Conservation (phyloP, 2,888 invertebrate genomes). For the Apoda limacodes region DNA sequence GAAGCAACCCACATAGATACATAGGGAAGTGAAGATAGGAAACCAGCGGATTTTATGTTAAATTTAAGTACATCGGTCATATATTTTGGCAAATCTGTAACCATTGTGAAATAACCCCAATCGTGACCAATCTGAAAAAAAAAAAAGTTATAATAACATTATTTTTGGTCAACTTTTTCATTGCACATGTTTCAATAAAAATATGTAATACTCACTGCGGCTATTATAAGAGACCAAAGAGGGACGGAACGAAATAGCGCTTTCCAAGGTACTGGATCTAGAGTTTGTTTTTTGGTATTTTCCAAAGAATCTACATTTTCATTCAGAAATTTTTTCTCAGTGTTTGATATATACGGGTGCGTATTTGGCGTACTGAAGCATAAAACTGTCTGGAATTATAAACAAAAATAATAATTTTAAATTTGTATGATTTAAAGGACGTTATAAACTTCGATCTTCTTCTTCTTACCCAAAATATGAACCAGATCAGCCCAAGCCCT, state of each 20-base stretch:
- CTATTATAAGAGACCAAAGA: constrained; percentile 78
- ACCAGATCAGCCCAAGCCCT: constrained; percentile 62
- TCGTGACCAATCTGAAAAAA: constrained; percentile 71
- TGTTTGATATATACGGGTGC: constrained; percentile 66
- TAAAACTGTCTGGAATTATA: constrained; percentile 35
- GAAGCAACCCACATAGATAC: constrained; percentile 76
- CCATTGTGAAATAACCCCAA: constrained; percentile 79
- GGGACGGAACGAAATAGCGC: constrained; percentile 74
- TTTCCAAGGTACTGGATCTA: constrained; percentile 78
- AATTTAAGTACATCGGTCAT: constrained; percentile 77
- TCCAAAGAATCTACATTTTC: constrained; percentile 69
- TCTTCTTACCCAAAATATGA: constrained; percentile 58
- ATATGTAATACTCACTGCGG: constrained; percentile 61
- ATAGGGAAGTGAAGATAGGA: constrained; percentile 75
- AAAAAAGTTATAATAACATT: constrained; percentile 2
- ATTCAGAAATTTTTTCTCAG: constrained; percentile 61
- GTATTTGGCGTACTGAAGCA: constrained; percentile 64
- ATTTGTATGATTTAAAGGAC: neutral
- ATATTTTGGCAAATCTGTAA: constrained; percentile 77
- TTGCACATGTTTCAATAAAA: neutral
- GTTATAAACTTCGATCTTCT: too few relatives aligned
- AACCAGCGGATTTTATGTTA: constrained; percentile 73
- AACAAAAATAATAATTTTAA: constrained; percentile 2
- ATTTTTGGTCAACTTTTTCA: neutral
- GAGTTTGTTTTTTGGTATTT: constrained; percentile 40